phyloP scores from a whole-genome alignment of 2,797 vertebrate species.

The Corythornis leucogaster region DNA sequence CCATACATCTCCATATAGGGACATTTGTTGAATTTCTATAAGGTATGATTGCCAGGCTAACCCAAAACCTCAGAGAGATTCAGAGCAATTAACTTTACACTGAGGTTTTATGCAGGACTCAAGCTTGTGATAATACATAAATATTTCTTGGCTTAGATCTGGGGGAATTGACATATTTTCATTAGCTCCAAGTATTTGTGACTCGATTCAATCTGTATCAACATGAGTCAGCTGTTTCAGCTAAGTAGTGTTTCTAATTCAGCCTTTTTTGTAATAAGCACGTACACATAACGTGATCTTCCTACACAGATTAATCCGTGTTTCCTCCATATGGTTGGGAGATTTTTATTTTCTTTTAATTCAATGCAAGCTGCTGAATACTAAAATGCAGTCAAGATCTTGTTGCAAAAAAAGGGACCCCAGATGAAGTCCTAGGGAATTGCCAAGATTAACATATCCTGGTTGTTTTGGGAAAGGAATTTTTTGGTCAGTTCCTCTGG shows the following conservation, averaged over 20 bases:
- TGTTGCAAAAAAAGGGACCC: not conserved
- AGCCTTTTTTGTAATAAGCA: conserved; percentile 58
- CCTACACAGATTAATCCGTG: conserved; percentile 73
- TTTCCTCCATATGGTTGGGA: conserved; percentile 77
- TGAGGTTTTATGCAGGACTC: not conserved
- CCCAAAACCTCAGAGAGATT: not conserved
- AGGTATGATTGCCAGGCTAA: not conserved
- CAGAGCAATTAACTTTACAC: not conserved
- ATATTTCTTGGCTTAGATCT: not conserved
- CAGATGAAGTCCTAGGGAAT: not conserved
- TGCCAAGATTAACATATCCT: not conserved
- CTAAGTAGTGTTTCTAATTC: conserved; percentile 68
- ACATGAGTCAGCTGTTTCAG: conserved; percentile 70
- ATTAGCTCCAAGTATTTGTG: not conserved
- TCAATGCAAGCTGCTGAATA: conserved; percentile 63
- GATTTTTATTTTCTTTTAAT: conserved; percentile 63
- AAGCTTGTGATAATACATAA: not conserved
- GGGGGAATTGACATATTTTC: not conserved
- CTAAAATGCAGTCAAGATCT: conserved; percentile 52
- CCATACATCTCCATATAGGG: accelerated
- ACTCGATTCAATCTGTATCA: conserved; percentile 6
- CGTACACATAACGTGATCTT: conserved; percentile 68
- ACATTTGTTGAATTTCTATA: not conserved
- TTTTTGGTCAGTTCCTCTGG: not conserved
- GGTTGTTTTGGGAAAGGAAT: not conserved